Evolutionary conservation across 35 echinoderm and acorn worm genomes (phyloP).

Genomic region (Diadema setosum): DNA sequence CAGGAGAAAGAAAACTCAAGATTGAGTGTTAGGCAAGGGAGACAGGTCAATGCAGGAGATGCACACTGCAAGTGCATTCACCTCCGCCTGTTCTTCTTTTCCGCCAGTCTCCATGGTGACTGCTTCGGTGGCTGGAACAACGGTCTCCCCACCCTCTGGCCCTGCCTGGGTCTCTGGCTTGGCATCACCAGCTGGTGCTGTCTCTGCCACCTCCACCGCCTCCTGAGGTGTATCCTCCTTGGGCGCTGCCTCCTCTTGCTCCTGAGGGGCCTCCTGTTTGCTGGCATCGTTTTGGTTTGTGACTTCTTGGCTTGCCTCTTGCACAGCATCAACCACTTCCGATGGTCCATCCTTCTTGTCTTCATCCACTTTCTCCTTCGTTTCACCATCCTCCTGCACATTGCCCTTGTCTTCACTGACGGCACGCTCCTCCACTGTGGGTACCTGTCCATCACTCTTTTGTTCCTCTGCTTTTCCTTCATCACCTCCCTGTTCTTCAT

Average conservation of each 20-base stretch:
- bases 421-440: neutral
- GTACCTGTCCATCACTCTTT: neutral
- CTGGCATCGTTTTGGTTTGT: neutral
- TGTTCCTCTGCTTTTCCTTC: neutral
- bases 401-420: neutral
- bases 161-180: slow-evolving; percentile 4
- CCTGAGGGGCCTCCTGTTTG: neutral
- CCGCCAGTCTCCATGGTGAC: neutral
- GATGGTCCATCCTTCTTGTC: neutral
- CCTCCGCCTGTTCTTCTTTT: neutral
- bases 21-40: too few relatives aligned
- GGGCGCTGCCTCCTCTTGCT: neutral
- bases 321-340: too few relatives aligned
- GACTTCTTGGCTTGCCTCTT: neutral
- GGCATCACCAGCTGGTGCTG: neutral
- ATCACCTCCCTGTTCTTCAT: neutral
- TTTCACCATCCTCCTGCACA: neutral
- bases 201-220: slow-evolving; percentile 13
- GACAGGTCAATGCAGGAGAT: too few relatives aligned
- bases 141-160: neutral
- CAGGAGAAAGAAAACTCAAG: too few relatives aligned
- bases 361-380: neutral
- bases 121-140: neutral
- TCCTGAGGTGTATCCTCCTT: neutral
- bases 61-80: neutral